Percentiles rank a stretch among this genome's conserved stretches.
phyloP scores from a whole-genome alignment of 2,113 vertebrate species.

The Ophthalmolycus amberensis region DNA sequence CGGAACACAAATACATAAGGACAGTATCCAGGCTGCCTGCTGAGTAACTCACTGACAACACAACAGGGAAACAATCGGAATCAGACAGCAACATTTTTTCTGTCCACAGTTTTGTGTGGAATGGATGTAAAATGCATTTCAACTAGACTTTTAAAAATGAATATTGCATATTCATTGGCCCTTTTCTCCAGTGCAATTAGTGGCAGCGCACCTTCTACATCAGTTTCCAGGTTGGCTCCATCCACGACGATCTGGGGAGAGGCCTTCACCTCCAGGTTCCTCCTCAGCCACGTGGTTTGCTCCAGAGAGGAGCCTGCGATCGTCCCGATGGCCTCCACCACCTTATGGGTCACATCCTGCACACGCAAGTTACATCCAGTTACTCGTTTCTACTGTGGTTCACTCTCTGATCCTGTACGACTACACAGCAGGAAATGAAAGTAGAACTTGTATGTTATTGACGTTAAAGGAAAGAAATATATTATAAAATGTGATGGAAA shows the following conservation, averaged over 20 bases:
- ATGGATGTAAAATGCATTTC: background rate
- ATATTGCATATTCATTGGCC: background rate
- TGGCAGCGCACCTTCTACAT: slow-evolving; percentile 90
- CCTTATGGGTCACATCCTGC: slow-evolving; percentile 97
- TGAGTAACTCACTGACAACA: background rate
- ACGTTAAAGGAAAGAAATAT: background rate
- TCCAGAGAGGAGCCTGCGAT: slow-evolving; percentile 98
- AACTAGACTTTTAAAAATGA: background rate
- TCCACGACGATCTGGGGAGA: slow-evolving; percentile 97
- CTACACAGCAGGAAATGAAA: background rate
- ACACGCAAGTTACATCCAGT: background rate
- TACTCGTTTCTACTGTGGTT: background rate
- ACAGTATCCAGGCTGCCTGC: background rate
- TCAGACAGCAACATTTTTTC: background rate
- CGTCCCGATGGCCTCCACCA: slow-evolving; percentile 95
- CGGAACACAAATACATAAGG: background rate
- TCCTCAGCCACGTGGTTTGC: slow-evolving; percentile 96
- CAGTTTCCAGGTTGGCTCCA: slow-evolving; percentile 90
- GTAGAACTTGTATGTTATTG: background rate
- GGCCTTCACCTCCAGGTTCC: slow-evolving; percentile 97
- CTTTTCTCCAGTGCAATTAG: background rate
- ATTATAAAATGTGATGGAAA: background rate
- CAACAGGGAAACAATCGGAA: background rate
- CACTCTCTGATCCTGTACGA: background rate
- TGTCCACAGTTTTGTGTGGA: background rate